Conservation (phyloP, 2,113 vertebrate species). For the Cinclus mexicanus region DNA sequence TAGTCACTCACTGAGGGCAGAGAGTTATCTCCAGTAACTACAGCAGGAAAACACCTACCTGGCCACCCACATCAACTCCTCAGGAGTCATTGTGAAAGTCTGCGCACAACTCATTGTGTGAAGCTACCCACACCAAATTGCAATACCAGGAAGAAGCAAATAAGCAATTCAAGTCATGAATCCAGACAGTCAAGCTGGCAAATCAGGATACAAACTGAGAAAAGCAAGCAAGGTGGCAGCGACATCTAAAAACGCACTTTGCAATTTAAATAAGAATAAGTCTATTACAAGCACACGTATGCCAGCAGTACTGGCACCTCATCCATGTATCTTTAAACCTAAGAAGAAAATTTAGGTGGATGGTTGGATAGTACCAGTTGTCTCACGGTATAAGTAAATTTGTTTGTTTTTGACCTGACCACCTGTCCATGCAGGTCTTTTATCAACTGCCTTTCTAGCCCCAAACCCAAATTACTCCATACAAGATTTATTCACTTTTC, state of each 20-base stretch:
- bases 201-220: constrained; percentile 42
- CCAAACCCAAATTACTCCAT: background rate
- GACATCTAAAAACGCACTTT: constrained; percentile 44
- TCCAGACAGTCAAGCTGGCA: constrained; percentile 31
- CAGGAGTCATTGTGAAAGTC: background rate
- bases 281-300: constrained; percentile 17
- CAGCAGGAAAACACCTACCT: background rate
- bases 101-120: background rate
- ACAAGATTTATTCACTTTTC: background rate
- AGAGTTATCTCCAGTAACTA: background rate
- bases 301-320: background rate
- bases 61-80: background rate
- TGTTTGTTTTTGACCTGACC: background rate
- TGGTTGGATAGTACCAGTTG: background rate
- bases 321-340: background rate
- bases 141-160: background rate
- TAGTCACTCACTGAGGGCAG: background rate
- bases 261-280: constrained; percentile 49
- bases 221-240: constrained; percentile 47
- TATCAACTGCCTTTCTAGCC: background rate
- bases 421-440: background rate
- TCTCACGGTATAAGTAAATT: background rate
- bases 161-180: constrained; percentile 32
- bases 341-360: background rate
- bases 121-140: background rate